Percentiles rank a stretch among this genome's conserved stretches.
phyloP scores from a whole-genome alignment of 2,113 vertebrate species.

The Tursiops truncatus region DNA sequence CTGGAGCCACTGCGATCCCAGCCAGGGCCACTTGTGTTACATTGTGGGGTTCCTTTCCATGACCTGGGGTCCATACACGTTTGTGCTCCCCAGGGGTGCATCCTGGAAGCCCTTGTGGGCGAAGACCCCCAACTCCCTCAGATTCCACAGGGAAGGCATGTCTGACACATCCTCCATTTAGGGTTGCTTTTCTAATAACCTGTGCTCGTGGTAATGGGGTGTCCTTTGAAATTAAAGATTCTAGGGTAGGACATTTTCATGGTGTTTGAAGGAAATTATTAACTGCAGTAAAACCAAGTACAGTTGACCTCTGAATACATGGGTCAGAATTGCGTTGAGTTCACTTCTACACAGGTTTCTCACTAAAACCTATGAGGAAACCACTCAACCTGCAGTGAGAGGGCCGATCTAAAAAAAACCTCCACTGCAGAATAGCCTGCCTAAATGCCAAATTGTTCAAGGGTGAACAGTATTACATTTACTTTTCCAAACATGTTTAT shows the following conservation, averaged over 20 bases:
- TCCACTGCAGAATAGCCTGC: background rate
- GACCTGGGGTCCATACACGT: background rate
- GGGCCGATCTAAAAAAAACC: too few species aligned
- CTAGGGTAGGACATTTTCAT: background rate
- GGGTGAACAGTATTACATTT: background rate
- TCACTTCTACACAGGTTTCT: background rate
- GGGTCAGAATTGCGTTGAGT: background rate
- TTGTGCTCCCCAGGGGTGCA: background rate
- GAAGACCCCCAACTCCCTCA: background rate
- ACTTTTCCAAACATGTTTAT: background rate
- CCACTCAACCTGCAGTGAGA: background rate
- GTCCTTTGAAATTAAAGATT: background rate
- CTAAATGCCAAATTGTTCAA: background rate
- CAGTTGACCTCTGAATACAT: background rate
- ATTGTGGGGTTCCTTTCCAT: background rate
- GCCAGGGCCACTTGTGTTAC: too few species aligned
- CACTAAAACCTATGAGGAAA: background rate
- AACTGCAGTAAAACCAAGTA: background rate
- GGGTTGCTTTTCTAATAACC: too few species aligned
- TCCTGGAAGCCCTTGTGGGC: fast-evolving
- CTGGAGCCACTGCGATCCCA: background rate
- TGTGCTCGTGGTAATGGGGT: background rate
- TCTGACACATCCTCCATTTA: background rate
- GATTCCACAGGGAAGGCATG: background rate
- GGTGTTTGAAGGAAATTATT: background rate